Base-by-base conservation (phyloP, 53 echinoderm and acorn worm genomes). In the Hippasteria phrygiana region DNA sequence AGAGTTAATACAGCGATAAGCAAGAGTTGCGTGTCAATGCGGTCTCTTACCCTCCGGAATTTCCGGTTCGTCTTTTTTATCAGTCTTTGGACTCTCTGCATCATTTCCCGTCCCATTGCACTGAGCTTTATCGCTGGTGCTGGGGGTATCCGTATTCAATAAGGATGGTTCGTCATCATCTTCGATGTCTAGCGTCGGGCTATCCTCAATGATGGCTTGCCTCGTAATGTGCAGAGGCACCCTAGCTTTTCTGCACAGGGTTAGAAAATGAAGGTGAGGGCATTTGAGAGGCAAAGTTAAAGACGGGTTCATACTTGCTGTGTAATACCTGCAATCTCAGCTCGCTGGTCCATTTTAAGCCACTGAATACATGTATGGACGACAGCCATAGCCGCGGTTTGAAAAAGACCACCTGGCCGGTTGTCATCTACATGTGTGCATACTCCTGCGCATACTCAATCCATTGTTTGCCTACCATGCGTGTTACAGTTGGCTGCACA, bases 21-120 rank as follows among this genome's bases (percentile, higher is more conserved):
- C n/a, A n/a, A n/a, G n/a, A n/a, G n/a, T n/a, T n/a, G n/a, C n/a
- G n/a, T n/a, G n/a, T n/a, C n/a, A n/a, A n/a, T n/a, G n/a, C n/a
- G n/a, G n/a, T n/a, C n/a, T 27, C 62, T 88, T 77, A 88, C 88
- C 88, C 62, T 88, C 88, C 18, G 88, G 88, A 40, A 88, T 62
- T 16, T 73, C 62, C 12, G 76, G 88, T 33, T 64, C 76, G 6
- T 43, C 88, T 35, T 88, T 76, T 1, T 0, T 55, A 20, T 74
- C 87, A 6, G 24, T 43, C 13, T 13, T 87, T 18, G 74, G 31
- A 31, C 24, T 56, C 18, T 43, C 62, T 7, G 20, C 43, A n/a
- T 56, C 88, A 47, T 27, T 29, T 3, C 45, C 76, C 18, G 26
- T 42, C 28, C 76, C 76, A 18, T 64, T 88, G 62, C 62, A 62